These are phyloP conservation scores for Acrossocheilus fasciatus DNA, from an alignment of 2,797 vertebrate species.

Conservation along the genomic window DNA sequence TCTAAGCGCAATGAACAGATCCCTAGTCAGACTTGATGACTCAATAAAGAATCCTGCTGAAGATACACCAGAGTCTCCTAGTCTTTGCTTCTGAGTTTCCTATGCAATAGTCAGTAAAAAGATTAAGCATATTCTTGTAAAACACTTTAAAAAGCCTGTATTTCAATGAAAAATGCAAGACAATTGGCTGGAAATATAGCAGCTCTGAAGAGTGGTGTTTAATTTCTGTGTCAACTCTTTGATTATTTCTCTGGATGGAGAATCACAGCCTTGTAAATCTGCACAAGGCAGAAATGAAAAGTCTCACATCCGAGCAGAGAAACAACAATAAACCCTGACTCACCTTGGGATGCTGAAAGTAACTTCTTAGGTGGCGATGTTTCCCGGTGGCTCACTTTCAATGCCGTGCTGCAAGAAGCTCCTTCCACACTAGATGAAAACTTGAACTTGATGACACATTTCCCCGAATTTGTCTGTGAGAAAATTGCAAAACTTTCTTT, in stretches of 20 bases:
- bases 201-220: background rate
- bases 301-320: constrained; percentile 25
- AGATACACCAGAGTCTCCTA: background rate
- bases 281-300: constrained; percentile 27
- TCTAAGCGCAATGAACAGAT: background rate
- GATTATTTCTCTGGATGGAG: constrained; percentile 16
- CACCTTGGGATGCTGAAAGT: constrained; percentile 71
- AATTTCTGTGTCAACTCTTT: constrained; percentile 5
- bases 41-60: background rate
- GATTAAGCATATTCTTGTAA: background rate
- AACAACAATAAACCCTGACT: constrained; percentile 61
- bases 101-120: background rate
- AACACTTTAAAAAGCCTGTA: background rate
- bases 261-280: constrained; percentile 20
- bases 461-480: constrained; percentile 76
- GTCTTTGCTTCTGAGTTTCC: background rate
- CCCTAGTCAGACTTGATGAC: background rate
- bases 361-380: constrained; percentile 68
- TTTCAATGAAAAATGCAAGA: constrained; percentile 3
- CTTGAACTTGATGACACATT: constrained; percentile 83
- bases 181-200: background rate
- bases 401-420: constrained; percentile 61
- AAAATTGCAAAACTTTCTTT: constrained; percentile 32
- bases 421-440: constrained; percentile 76
- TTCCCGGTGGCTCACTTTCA: constrained; percentile 65